These are phyloP conservation scores for Caenorhabditis sp. DNA, from an alignment of 2,888 invertebrate genomes.

Conservation along the genomic window DNA sequence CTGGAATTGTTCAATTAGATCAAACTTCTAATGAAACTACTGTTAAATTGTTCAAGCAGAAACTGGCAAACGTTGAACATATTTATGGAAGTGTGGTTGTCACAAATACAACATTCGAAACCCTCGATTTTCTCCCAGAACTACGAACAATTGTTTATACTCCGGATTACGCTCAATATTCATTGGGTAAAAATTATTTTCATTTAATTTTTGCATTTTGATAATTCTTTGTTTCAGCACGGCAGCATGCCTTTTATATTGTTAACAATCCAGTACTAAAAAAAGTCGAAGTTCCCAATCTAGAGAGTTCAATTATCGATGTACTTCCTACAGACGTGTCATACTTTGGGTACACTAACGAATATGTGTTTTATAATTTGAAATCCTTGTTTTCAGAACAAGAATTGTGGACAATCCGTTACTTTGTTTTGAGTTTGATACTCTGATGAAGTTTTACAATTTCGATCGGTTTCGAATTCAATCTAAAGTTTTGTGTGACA, in stretches of 20 bases:
- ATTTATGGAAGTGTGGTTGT: slow-evolving; percentile 3
- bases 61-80: slow-evolving; percentile 3
- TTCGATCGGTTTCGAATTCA: not conserved
- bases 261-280: not conserved
- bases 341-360: not conserved
- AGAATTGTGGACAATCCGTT: not conserved
- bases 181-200: not conserved
- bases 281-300: not conserved
- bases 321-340: not conserved
- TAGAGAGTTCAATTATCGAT: not conserved
- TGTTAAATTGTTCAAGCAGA: not conserved
- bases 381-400: not conserved
- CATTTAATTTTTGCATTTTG: not conserved
- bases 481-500: not conserved
- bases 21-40: not conserved
- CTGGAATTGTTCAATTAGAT: not conserved
- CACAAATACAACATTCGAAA: not conserved
- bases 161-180: not conserved
- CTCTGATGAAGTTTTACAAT: not conserved
- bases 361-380: not conserved
- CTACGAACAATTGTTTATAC: not conserved
- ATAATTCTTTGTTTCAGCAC: not conserved
- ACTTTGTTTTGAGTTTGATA: not conserved
- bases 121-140: slow-evolving; percentile 2
- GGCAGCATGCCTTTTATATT: not conserved